These are phyloP conservation scores for Cairina moschata DNA, from an alignment of 2,113 vertebrate species.

Conservation along the genomic window DNA sequence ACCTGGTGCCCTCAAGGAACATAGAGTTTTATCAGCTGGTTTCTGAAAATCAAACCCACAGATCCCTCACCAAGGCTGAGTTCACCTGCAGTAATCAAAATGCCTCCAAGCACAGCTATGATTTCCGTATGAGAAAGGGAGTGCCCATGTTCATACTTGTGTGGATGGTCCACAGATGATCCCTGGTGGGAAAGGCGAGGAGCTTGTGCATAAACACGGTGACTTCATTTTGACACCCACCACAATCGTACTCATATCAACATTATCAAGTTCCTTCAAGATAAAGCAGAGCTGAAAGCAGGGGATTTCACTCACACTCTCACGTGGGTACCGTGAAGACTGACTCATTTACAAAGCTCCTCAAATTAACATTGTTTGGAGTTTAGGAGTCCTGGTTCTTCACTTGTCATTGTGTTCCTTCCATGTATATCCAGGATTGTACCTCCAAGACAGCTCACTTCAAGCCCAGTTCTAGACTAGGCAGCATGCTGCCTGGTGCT, in stretches of 20 bases:
- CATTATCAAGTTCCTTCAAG: background rate
- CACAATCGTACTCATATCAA: background rate
- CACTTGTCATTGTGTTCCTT: background rate
- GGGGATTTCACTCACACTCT: background rate
- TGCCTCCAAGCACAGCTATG: background rate
- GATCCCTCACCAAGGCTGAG: background rate
- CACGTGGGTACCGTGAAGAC: background rate
- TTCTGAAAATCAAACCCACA: background rate
- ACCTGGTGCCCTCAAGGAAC: background rate
- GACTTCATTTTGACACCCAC: background rate
- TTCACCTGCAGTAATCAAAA: background rate
- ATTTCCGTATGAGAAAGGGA: background rate
- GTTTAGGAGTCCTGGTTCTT: background rate
- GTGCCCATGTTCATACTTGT: background rate
- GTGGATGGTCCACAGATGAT: background rate
- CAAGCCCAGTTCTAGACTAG: background rate
- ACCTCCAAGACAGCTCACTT: background rate
- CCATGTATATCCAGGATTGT: too few relatives aligned
- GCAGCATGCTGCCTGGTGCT: background rate
- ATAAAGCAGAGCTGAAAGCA: background rate
- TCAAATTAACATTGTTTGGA: background rate
- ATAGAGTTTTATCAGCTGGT: background rate
- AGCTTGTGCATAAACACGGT: background rate
- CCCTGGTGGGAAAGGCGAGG: background rate
- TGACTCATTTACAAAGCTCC: background rate